These are phyloP conservation scores for Dendrolimus houi DNA, from an alignment of 2,888 invertebrate species.

Conservation along the genomic window DNA sequence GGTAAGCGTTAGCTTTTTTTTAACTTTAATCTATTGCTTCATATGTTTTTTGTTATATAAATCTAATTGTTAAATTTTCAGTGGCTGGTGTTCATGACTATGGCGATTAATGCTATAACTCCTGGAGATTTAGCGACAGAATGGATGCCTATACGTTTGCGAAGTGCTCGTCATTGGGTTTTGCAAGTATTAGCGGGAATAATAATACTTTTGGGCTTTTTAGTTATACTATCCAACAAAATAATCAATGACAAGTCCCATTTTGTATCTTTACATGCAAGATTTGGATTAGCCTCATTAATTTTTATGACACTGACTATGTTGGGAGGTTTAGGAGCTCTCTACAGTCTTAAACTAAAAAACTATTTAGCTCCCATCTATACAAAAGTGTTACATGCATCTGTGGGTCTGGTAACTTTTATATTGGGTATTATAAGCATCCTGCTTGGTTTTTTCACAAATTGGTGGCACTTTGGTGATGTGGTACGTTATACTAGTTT, in stretches of 20 bases:
- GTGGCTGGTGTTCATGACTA: conserved; percentile 67
- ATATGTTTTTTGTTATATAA: not conserved
- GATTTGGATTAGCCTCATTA: conserved; percentile 59
- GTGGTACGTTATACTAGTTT: conserved; percentile 46
- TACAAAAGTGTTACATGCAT: conserved; percentile 61
- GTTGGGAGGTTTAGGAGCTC: conserved; percentile 58
- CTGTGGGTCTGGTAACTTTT: conserved; percentile 55
- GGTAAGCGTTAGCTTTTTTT: conserved; percentile 35
- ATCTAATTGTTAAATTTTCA: conserved; percentile 28
- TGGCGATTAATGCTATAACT: conserved; percentile 64
- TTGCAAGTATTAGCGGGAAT: conserved; percentile 48
- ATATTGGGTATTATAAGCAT: conserved; percentile 56
- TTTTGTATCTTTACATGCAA: conserved; percentile 54
- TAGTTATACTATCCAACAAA: conserved; percentile 60
- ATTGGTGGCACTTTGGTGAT: conserved; percentile 61
- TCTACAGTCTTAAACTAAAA: conserved; percentile 63
- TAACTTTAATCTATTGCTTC: conserved; percentile 1
- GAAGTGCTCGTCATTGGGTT: conserved; percentile 69
- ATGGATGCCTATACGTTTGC: conserved; percentile 66
- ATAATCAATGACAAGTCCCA: conserved; percentile 44
- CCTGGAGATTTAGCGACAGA: conserved; percentile 70
- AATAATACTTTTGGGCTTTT: conserved; percentile 46
- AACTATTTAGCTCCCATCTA: conserved; percentile 61
- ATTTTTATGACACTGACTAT: conserved; percentile 56
- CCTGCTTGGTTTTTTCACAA: conserved; percentile 50